Percentiles rank a stretch among this genome's conserved stretches.
These are phyloP conservation scores for Crenuchus spilurus DNA, from an alignment of 2,797 vertebrate species.

Conservation along the genomic window DNA sequence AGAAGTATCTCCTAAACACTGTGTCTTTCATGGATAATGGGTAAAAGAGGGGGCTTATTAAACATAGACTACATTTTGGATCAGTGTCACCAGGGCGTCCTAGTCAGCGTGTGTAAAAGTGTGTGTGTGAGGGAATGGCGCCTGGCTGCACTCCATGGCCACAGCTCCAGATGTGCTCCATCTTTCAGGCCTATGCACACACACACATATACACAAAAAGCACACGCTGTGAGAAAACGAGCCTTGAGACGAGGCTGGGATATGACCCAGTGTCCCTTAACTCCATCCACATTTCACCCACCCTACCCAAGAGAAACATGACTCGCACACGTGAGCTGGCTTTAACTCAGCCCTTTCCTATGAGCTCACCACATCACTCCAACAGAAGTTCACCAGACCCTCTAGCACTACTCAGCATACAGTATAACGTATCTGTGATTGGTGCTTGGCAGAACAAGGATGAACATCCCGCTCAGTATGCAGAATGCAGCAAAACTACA, in stretches of 20 bases:
- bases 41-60: constrained; percentile 18
- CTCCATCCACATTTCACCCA: constrained; percentile 3
- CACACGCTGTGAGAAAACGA: constrained; percentile 6
- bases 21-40: constrained; percentile 28
- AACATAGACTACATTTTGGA: constrained; percentile 36
- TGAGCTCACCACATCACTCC: background rate
- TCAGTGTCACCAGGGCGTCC: constrained; percentile 20
- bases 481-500: no score
- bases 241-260: constrained; percentile 8
- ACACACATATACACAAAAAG: constrained; percentile 46
- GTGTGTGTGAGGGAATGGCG: constrained; percentile 62
- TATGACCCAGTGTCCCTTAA: constrained; percentile 26
- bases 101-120: constrained; percentile 41
- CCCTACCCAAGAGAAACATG: constrained; percentile 34
- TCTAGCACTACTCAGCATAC: background rate
- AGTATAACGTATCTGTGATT: no score
- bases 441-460: no score
- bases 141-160: constrained; percentile 67
- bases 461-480: no score
- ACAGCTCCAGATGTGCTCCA: constrained; percentile 74
- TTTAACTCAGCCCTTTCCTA: background rate
- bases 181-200: constrained; percentile 61
- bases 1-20: constrained; percentile 26
- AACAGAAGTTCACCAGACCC: background rate
- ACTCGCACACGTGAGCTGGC: constrained; percentile 35